Base-by-base conservation (phyloP, 2,113 vertebrate species). In the Oryzias celebensis region DNA sequence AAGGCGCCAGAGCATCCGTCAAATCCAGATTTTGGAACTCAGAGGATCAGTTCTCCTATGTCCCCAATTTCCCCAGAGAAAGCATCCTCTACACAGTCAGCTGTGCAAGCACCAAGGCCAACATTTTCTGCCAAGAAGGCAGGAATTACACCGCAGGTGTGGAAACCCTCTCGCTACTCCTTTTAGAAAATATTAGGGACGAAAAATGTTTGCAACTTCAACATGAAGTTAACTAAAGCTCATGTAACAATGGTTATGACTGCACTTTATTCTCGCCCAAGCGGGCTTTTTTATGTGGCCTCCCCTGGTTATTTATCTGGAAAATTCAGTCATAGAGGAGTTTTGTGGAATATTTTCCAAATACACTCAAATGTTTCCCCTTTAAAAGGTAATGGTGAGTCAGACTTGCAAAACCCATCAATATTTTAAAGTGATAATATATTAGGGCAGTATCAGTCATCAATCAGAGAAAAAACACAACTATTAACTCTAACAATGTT, bases 71-170 rank as follows among this genome's bases (percentile, higher is more conserved):
- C 87, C 68, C 87, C 88, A 28, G 93, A 93, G 59, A 86, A 85
- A 70, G 89, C 91, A 15, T 91, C 93, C 75, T 93, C 94, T 0
- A 91, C 94, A 4, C 86, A 93, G 43, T 90, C 79, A 1, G 83
- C 73, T 17, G 71, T 91, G 73, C 95, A 97, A 78, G 93, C 94
- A 5, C 96, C 97, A 17, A 92, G 94, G 64, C 97, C 97, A 15
- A 94, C 91, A 16, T 99, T 96, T 91, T 98, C 95, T 73, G 93
- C 97, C 74, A 93, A 93, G 87, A 96, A 91, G 4, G 94, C 93
- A 2, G 97, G 96, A 58, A 94, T 98, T 54, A 91, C 93, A 83
- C 90, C 96, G 2, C 97, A 98, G 96, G 97, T 99, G 96, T 99
- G 97, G 96, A 98, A 91, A 88, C 97, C 97, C 75, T 93, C 93